phyloP scores from a whole-genome alignment of 2,888 invertebrate genomes.

The Liopterus haemorrhoidalis region DNA sequence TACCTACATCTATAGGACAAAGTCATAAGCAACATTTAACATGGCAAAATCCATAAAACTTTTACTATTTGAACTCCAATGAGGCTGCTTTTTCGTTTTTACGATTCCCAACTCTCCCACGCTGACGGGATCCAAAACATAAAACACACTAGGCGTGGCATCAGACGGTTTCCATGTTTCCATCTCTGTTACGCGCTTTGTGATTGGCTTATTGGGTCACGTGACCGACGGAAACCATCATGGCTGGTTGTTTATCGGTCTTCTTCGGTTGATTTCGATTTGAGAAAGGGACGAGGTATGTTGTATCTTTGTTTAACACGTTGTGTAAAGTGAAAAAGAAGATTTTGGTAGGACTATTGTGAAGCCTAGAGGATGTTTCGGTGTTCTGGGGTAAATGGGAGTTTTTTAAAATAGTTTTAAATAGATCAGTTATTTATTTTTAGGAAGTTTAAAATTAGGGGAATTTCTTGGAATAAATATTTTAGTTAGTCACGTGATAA shows the following conservation, averaged over 20 bases:
- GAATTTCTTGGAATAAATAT: too few relatives aligned
- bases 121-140: constrained; percentile 9
- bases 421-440: too few relatives aligned
- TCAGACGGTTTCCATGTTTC: constrained; percentile 44
- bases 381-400: too few relatives aligned
- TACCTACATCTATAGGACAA: constrained; percentile 48
- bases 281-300: constrained; percentile 2
- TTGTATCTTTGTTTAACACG: constrained; percentile 11
- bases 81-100: constrained; percentile 30
- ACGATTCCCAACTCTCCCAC: constrained; percentile 17
- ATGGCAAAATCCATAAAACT: constrained; percentile 45
- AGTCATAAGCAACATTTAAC: constrained; percentile 44
- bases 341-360: too few relatives aligned
- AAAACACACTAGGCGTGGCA: constrained; percentile 34
- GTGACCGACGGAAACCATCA: constrained; percentile 34
- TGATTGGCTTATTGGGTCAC: constrained; percentile 42
- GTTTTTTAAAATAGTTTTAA: too few relatives aligned
- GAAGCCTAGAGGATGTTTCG: too few relatives aligned
- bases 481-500: too few relatives aligned
- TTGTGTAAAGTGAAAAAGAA: too few relatives aligned
- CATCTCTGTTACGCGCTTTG: constrained; percentile 37
- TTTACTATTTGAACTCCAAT: constrained; percentile 48
- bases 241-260: constrained; percentile 17
- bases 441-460: too few relatives aligned
- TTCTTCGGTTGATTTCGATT: constrained; percentile 14